A percentile compares a stretch with the other conserved stretches of the same genome.
These are phyloP conservation scores for Natrix natrix DNA, from an alignment of 2,797 vertebrate genomes.

Conservation along the genomic window DNA sequence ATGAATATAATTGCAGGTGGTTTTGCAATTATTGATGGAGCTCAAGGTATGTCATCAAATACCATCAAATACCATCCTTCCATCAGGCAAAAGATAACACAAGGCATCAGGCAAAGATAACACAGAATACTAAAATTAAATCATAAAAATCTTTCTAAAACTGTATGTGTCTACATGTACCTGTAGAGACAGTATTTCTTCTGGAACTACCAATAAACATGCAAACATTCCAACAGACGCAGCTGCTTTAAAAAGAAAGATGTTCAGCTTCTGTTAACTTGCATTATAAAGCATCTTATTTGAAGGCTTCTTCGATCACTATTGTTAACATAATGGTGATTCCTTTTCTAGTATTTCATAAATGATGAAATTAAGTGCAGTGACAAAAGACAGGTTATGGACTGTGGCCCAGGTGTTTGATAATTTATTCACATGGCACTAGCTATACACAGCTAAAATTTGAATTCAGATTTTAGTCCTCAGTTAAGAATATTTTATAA, in stretches of 20 bases:
- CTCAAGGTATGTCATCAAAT: not conserved
- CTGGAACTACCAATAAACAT: not conserved
- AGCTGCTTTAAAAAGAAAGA: not conserved
- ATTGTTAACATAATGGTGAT: not conserved
- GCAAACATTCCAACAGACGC: not conserved
- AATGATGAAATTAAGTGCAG: not conserved
- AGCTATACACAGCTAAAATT: not conserved
- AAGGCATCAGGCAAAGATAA: no score
- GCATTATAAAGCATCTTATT: not conserved
- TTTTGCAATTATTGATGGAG: not conserved
- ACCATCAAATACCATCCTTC: not conserved
- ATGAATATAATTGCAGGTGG: not conserved
- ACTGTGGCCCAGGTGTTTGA: not conserved
- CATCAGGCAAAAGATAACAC: not conserved
- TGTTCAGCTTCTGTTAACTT: not conserved
- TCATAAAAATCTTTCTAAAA: not conserved
- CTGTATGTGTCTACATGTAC: not conserved
- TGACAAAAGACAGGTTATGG: not conserved
- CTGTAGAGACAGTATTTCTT: not conserved
- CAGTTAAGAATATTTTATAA: not conserved
- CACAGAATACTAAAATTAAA: not conserved
- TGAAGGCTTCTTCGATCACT: not conserved
- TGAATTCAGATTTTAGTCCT: not conserved
- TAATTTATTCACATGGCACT: not conserved
- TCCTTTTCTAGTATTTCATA: not conserved